A percentile compares a stretch with the other conserved stretches of the same genome.
These are phyloP conservation scores for Drosophila littoralis DNA, from an alignment of 1,140 invertebrate species.

Conservation along the genomic window DNA sequence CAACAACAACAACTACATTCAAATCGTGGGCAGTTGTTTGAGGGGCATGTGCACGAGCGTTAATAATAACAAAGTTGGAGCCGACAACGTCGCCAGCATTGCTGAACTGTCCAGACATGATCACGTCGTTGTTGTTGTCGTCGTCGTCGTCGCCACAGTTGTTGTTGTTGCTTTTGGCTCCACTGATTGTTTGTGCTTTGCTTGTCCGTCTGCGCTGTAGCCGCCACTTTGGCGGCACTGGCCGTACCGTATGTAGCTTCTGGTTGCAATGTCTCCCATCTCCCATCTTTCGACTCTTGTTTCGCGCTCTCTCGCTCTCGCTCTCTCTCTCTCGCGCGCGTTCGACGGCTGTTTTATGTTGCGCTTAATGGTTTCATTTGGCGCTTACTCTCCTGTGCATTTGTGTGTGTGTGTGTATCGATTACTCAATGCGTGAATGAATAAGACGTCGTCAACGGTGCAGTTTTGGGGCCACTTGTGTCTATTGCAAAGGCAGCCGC, in stretches of 20 bases:
- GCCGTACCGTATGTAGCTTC: slow-evolving; percentile 67
- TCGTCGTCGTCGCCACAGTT: slow-evolving; percentile 35
- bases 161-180: slow-evolving; percentile 57
- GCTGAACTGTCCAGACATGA: slow-evolving; percentile 77
- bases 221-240: slow-evolving; percentile 72
- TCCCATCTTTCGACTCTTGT: slow-evolving; percentile 7
- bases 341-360: slow-evolving; percentile 66
- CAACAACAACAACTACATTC: slow-evolving; percentile 28
- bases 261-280: slow-evolving; percentile 67
- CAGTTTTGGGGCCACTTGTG: slow-evolving; percentile 70
- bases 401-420: slow-evolving; percentile 53
- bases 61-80: slow-evolving; percentile 80
- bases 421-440: slow-evolving; percentile 79
- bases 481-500: slow-evolving; percentile 55
- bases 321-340: background rate
- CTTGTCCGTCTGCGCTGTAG: slow-evolving; percentile 50
- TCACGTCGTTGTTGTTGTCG: slow-evolving; percentile 55
- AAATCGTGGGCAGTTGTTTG: slow-evolving; percentile 52
- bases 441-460: slow-evolving; percentile 67
- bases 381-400: slow-evolving; percentile 41
- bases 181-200: slow-evolving; percentile 68
- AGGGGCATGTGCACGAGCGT: slow-evolving; percentile 72
- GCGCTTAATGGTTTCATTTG: slow-evolving; percentile 81
- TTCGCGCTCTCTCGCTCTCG: background rate
- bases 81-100: slow-evolving; percentile 76